Conservation (phyloP, 2,113 vertebrate genomes). For the Etheostoma cragini region DNA sequence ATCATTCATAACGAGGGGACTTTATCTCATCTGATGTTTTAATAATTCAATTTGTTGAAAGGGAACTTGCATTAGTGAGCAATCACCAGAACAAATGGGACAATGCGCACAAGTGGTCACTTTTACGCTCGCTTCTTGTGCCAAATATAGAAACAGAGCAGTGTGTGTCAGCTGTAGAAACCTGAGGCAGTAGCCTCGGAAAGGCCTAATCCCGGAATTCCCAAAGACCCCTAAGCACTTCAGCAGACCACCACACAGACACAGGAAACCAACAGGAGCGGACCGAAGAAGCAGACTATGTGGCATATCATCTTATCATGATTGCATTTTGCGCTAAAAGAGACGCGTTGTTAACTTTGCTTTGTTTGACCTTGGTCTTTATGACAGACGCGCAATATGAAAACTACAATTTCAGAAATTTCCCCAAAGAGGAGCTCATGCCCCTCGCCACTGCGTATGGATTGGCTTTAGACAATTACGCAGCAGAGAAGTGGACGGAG, state of each 20-base stretch:
- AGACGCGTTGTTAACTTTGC: background rate
- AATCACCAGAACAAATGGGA: background rate
- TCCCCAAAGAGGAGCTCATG: constrained; percentile 85
- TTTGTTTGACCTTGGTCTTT: constrained; percentile 18
- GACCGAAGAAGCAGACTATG: background rate
- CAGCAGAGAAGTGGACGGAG: constrained; percentile 85
- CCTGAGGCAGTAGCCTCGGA: constrained; percentile 35
- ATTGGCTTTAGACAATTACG: constrained; percentile 85
- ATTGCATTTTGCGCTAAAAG: constrained; percentile 17
- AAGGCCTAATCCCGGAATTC: constrained; percentile 59
- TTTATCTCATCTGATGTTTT: background rate
- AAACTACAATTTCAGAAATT: constrained; percentile 86
- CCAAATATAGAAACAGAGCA: constrained; percentile 38
- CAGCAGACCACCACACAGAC: constrained; percentile 55
- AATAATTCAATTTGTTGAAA: background rate
- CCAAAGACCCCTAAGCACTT: constrained; percentile 61
- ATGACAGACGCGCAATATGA: constrained; percentile 83
- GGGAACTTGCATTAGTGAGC: background rate
- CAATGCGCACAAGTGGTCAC: too few relatives aligned
- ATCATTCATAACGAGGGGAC: too few relatives aligned
- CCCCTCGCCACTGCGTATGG: constrained; percentile 85
- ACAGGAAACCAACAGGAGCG: background rate
- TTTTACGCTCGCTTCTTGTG: constrained; percentile 36
- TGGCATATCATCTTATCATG: constrained; percentile 49
- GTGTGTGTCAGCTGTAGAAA: constrained; percentile 50